Percentiles rank a stretch among this genome's conserved stretches.
phyloP scores from a whole-genome alignment of 2,113 vertebrate species.

The Bettongia penicillata region DNA sequence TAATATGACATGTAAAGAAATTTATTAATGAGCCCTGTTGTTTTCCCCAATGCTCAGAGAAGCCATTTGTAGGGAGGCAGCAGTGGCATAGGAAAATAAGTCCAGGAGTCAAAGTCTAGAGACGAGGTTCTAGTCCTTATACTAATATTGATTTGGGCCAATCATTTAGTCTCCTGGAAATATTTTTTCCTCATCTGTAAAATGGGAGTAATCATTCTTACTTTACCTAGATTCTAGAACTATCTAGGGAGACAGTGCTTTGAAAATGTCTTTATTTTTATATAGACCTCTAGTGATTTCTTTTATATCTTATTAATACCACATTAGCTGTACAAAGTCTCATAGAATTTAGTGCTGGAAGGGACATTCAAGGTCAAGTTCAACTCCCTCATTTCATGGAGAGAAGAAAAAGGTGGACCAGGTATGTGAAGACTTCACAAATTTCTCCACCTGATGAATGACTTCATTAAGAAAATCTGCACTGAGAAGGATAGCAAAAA shows the following conservation, averaged over 20 bases:
- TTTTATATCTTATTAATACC: not conserved
- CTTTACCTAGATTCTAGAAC: not conserved
- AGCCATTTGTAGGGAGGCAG: not conserved
- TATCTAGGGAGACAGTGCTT: not conserved
- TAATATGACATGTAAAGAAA: slow-evolving; percentile 78
- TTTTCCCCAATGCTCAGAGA: not conserved
- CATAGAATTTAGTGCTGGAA: not conserved
- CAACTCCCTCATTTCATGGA: not conserved
- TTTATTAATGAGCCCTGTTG: slow-evolving; percentile 69
- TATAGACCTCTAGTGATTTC: not conserved
- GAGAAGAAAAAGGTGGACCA: not conserved
- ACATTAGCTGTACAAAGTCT: not conserved
- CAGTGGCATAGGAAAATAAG: not conserved
- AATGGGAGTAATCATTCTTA: not conserved
- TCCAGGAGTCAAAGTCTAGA: not conserved
- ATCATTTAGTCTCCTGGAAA: not conserved
- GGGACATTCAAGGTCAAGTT: not conserved
- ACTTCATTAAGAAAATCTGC: not conserved
- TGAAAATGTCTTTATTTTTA: not conserved
- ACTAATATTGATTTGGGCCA: not conserved
- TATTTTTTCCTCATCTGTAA: not conserved
- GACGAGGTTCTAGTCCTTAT: too few species aligned
- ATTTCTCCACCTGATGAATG: not conserved
- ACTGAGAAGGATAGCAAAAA: not conserved
- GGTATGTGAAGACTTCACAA: not conserved